phyloP scores from a whole-genome alignment of 2,888 invertebrate species.

The Acholoe squamosa region DNA sequence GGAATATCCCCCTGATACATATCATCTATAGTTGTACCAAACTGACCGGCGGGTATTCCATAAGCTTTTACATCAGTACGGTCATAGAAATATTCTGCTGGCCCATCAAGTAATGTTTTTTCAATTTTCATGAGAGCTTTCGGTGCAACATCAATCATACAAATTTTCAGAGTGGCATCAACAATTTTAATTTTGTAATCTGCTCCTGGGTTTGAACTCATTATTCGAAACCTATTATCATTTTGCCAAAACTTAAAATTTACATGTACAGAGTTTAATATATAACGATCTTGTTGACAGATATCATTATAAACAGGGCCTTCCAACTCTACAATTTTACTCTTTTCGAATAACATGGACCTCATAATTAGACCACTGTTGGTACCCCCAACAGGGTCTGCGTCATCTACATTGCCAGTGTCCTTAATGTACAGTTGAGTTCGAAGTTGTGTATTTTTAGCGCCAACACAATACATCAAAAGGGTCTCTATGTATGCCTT shows the following conservation, averaged over 20 bases:
- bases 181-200: conserved; percentile 41
- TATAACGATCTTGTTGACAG: background rate
- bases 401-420: background rate
- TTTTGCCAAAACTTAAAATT: background rate
- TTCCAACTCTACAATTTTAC: background rate
- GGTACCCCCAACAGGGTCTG: background rate
- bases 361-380: background rate
- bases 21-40: conserved; percentile 4
- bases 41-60: conserved; percentile 19
- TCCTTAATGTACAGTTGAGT: background rate
- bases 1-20: conserved; percentile 52
- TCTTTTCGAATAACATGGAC: background rate
- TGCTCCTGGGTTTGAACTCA: background rate
- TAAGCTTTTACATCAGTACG: conserved; percentile 39
- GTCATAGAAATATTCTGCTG: conserved; percentile 6
- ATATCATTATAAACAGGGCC: background rate
- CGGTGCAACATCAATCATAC: background rate
- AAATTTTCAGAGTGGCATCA: conserved; percentile 36
- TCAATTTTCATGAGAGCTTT: background rate
- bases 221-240: background rate
- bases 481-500: background rate
- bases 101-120: background rate
- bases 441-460: background rate
- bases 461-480: background rate
- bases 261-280: background rate